Conservation (phyloP, 37 sponge, comb jelly and placozoan genomes). For the Chondrosia reniformis region DNA sequence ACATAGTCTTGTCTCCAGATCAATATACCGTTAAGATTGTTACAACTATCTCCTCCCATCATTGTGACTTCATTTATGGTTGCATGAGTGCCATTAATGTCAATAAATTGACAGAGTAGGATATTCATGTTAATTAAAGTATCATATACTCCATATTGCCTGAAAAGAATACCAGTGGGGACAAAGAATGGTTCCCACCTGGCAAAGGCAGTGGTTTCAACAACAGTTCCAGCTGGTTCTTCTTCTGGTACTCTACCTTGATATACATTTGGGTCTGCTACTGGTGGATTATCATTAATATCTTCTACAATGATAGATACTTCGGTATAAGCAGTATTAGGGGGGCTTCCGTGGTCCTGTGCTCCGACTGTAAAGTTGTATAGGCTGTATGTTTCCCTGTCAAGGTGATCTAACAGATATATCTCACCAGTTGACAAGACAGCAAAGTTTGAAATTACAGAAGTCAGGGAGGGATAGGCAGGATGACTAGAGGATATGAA, state of each 20-base stretch:
- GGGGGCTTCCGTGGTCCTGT: background rate
- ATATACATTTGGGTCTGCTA: conserved; percentile 49
- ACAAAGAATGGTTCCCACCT: conserved; percentile 18
- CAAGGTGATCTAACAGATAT: conserved; percentile 15
- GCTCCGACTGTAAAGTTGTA: conserved; percentile 48
- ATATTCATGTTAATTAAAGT: background rate
- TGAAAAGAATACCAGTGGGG: conserved; percentile 6
- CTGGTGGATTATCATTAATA: conserved; percentile 65
- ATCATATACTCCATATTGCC: conserved; percentile 6
- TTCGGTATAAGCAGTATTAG: background rate
- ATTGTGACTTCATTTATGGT: background rate
- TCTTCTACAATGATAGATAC: conserved; percentile 51
- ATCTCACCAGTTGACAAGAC: conserved; percentile 52
- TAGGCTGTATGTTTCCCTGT: conserved; percentile 33
- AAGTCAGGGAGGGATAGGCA: background rate
- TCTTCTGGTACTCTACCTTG: conserved; percentile 41
- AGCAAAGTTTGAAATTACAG: conserved; percentile 27
- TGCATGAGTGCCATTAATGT: conserved; percentile 8
- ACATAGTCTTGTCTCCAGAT: conserved; percentile 3
- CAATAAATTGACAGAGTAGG: background rate
- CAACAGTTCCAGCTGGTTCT: background rate
- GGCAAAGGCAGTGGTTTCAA: background rate
- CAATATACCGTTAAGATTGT: background rate
- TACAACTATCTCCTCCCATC: background rate
- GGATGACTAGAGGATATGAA: conserved; percentile 25